These are phyloP conservation scores for Zosterops lateralis DNA, from an alignment of 2,113 vertebrate genomes.

Conservation along the genomic window DNA sequence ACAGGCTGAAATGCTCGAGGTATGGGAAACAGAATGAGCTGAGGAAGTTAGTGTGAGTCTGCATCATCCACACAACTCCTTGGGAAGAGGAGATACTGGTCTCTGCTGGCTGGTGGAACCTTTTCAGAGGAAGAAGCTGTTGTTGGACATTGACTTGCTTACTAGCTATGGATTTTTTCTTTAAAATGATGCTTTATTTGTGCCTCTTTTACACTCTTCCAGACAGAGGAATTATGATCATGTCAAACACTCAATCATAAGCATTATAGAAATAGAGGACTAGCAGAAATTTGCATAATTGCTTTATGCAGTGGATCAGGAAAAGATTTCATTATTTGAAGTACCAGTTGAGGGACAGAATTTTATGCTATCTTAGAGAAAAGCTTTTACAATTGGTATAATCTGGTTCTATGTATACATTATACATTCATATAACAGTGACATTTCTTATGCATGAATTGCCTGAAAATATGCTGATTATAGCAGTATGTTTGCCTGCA, in stretches of 20 bases:
- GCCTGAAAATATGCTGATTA: background rate
- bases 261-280: background rate
- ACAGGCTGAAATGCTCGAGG: background rate
- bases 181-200: background rate
- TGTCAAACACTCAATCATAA: background rate
- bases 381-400: background rate
- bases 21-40: background rate
- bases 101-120: background rate
- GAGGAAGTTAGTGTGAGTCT: background rate
- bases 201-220: background rate
- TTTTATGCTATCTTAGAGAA: background rate
- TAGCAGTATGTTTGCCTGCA: background rate
- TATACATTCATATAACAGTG: background rate
- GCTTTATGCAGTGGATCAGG: background rate
- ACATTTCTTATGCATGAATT: background rate
- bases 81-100: background rate
- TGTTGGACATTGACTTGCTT: background rate
- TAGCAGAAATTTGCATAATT: background rate
- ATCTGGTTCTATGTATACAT: background rate
- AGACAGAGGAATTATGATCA: background rate
- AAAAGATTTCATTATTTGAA: background rate
- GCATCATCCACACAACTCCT: background rate
- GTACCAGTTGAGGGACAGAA: background rate
- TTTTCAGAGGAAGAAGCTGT: background rate
- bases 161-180: background rate